These are phyloP conservation scores for Andrena marginata DNA, from an alignment of 2,888 invertebrate genomes.

Conservation along the genomic window DNA sequence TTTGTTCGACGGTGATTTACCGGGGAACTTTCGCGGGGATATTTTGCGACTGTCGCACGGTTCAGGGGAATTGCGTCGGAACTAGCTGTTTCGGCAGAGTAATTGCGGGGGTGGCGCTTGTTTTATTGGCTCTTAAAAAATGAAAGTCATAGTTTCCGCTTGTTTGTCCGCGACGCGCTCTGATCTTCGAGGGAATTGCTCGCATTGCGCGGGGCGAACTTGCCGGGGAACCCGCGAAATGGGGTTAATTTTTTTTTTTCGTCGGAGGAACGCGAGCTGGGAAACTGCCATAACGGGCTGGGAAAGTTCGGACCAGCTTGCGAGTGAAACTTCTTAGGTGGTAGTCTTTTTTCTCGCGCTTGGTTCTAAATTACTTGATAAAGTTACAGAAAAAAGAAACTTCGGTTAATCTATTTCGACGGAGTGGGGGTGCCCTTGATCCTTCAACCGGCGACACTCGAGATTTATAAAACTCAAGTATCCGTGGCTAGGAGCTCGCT, in stretches of 20 bases:
- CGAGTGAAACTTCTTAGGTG: slow-evolving; percentile 44
- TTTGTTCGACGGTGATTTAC: slow-evolving; percentile 29
- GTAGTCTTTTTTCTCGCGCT: slow-evolving; percentile 23
- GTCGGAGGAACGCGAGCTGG: slow-evolving; percentile 18
- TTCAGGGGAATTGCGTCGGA: neutral
- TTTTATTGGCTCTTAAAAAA: neutral
- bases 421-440: neutral
- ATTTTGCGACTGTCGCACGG: slow-evolving; percentile 19
- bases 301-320: slow-evolving; percentile 39
- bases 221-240: neutral
- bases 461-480: no score
- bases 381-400: slow-evolving; percentile 18
- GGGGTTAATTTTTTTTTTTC: slow-evolving; percentile 18
- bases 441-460: neutral
- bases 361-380: slow-evolving; percentile 48
- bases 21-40: slow-evolving; percentile 28
- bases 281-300: slow-evolving; percentile 38
- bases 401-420: slow-evolving; percentile 20
- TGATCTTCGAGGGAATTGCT: neutral
- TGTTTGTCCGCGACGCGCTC: neutral
- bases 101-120: slow-evolving; percentile 1
- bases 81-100: neutral
- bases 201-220: neutral
- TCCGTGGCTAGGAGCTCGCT: no score
- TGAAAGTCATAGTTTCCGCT: neutral